phyloP scores from a whole-genome alignment of 2,888 invertebrate genomes.

The Galeopsomyia nigrocyanea region DNA sequence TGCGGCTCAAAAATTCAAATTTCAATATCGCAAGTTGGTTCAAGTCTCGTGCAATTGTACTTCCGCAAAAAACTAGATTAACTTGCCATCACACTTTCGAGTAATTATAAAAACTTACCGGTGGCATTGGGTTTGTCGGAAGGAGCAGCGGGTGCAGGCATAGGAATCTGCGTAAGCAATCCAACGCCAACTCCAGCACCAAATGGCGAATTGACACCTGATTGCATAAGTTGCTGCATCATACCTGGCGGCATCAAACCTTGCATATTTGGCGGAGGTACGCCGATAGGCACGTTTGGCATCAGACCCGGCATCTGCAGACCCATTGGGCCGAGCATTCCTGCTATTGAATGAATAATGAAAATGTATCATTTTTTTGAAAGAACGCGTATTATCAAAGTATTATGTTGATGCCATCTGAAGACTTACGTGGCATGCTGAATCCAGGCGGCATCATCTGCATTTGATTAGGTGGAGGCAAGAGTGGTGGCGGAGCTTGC shows the following conservation, averaged over 20 bases:
- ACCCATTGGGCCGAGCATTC: conserved; percentile 71
- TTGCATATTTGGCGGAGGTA: conserved; percentile 73
- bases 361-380: neutral
- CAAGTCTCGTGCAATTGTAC: neutral
- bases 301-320: conserved; percentile 71
- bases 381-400: too few relatives aligned
- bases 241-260: conserved; percentile 66
- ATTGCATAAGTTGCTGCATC: conserved; percentile 65
- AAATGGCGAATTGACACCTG: conserved; percentile 66
- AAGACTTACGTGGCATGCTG: conserved; percentile 66
- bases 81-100: neutral
- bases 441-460: conserved; percentile 70
- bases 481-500: conserved; percentile 70
- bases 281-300: conserved; percentile 71
- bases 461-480: conserved; percentile 65
- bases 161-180: conserved; percentile 65
- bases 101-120: conserved; percentile 52
- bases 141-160: conserved; percentile 66
- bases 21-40: conserved; percentile 26
- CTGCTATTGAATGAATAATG: conserved; percentile 50
- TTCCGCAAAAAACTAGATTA: conserved; percentile 5
- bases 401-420: too few relatives aligned
- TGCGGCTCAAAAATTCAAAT: conserved; percentile 10
- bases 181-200: conserved; percentile 65
- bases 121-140: conserved; percentile 67